Percentiles rank a stretch among this genome's conserved stretches.
These are phyloP conservation scores for Phymatocera aterrima DNA, from an alignment of 2,888 invertebrate genomes.

Conservation along the genomic window DNA sequence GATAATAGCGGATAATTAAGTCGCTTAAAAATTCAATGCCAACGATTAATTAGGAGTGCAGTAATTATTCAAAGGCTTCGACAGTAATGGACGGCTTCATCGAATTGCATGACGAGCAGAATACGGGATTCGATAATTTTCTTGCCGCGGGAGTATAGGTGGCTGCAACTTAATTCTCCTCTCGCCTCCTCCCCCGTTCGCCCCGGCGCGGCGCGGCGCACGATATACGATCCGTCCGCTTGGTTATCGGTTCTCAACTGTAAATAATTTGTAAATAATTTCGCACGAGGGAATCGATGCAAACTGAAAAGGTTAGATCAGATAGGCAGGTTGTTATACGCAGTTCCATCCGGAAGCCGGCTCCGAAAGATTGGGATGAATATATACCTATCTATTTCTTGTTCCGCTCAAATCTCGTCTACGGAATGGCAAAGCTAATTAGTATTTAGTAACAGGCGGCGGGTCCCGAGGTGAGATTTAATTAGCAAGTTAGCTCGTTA, in stretches of 20 bases:
- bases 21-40: conserved; percentile 20
- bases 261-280: neutral
- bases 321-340: too few species aligned
- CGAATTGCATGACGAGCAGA: conserved; percentile 56
- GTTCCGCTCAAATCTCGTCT: neutral
- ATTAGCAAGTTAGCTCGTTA: conserved; percentile 41
- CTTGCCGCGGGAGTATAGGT: neutral
- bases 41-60: conserved; percentile 39
- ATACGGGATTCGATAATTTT: conserved; percentile 41
- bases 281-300: too few species aligned
- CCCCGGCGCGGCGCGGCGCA: neutral
- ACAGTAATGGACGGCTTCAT: conserved; percentile 58
- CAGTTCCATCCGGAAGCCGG: too few species aligned
- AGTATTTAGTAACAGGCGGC: conserved; percentile 23
- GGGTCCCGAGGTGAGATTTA: conserved; percentile 32
- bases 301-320: neutral
- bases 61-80: conserved; percentile 45
- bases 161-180: conserved; percentile 27
- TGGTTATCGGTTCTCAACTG: neutral
- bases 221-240: neutral
- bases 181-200: neutral
- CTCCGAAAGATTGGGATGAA: too few species aligned
- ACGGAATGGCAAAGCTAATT: conserved; percentile 26
- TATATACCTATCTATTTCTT: neutral
- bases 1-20: conserved; percentile 18